phyloP scores from a whole-genome alignment of 2,113 vertebrate genomes.

The Plotosus lineatus region DNA sequence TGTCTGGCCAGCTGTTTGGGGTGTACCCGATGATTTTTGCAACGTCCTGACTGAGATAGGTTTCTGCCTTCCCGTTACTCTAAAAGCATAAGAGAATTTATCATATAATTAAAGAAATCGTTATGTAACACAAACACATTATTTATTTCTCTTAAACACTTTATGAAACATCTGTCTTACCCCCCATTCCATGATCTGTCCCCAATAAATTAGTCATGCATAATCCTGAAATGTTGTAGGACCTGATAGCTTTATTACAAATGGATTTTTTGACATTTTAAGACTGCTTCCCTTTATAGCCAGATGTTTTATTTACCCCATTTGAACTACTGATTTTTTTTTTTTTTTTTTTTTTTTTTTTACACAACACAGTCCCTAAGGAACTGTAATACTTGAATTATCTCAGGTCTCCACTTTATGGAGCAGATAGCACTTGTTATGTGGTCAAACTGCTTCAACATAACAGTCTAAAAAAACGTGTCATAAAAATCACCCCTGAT shows the following conservation, averaged over 20 bases:
- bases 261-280: constrained; percentile 25
- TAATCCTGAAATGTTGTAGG: neutral
- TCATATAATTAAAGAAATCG: neutral
- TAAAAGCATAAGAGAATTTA: too few species aligned
- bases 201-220: neutral
- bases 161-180: too few species aligned
- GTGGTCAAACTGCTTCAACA: neutral
- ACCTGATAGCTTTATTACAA: constrained; percentile 22
- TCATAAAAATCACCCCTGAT: neutral
- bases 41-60: too few species aligned
- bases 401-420: neutral
- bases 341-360: constrained; percentile 4
- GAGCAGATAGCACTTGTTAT: neutral
- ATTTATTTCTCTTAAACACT: neutral
- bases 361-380: neutral
- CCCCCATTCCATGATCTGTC: too few species aligned
- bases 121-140: neutral
- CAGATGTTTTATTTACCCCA: constrained; percentile 20
- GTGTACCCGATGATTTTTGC: too few species aligned
- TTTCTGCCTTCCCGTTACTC: too few species aligned
- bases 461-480: constrained; percentile 2
- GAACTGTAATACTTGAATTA: neutral
- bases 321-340: neutral
- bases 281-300: constrained; percentile 28
- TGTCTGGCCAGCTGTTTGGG: too few species aligned